phyloP scores from a whole-genome alignment of 2,113 vertebrate genomes.

The Macquaria ambigua region DNA sequence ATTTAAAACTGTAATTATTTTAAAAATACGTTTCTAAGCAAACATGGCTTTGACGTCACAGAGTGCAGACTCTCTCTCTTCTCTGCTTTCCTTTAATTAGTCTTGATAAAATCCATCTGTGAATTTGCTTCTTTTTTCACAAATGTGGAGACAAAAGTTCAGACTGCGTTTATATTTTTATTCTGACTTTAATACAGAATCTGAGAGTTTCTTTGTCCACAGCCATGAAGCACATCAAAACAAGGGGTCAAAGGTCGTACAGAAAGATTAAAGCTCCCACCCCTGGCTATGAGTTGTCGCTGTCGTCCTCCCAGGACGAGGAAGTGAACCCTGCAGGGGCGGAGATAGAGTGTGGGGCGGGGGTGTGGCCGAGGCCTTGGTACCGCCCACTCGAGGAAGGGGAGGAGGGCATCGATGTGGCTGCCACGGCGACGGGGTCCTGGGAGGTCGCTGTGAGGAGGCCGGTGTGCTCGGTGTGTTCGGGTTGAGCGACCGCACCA shows the following conservation, averaged over 20 bases:
- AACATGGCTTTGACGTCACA: conserved; percentile 51
- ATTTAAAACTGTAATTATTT: conserved; percentile 34
- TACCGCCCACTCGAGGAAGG: conserved; percentile 89
- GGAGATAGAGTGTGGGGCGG: conserved; percentile 89
- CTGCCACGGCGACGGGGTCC: conserved; percentile 84
- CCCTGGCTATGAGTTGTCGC: conserved; percentile 12
- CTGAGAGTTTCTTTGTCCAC: background rate
- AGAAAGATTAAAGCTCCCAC: background rate
- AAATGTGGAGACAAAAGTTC: background rate
- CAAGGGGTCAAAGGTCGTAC: background rate
- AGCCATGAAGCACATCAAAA: background rate
- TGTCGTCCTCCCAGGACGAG: conserved; percentile 73
- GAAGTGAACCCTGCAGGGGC: conserved; percentile 80
- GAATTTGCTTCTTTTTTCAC: background rate
- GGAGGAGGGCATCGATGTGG: conserved; percentile 90
- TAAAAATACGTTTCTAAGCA: conserved; percentile 32
- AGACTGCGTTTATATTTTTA: background rate
- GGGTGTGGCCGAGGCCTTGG: conserved; percentile 93
- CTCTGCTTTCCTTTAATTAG: background rate
- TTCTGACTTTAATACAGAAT: background rate
- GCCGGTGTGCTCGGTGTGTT: conserved; percentile 93
- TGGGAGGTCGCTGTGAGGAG: conserved; percentile 91
- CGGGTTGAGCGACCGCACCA: conserved; percentile 82
- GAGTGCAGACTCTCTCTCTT: background rate
- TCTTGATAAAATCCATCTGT: background rate